These are phyloP conservation scores for Nudaria mundana DNA, from an alignment of 2,888 invertebrate genomes.

Conservation along the genomic window DNA sequence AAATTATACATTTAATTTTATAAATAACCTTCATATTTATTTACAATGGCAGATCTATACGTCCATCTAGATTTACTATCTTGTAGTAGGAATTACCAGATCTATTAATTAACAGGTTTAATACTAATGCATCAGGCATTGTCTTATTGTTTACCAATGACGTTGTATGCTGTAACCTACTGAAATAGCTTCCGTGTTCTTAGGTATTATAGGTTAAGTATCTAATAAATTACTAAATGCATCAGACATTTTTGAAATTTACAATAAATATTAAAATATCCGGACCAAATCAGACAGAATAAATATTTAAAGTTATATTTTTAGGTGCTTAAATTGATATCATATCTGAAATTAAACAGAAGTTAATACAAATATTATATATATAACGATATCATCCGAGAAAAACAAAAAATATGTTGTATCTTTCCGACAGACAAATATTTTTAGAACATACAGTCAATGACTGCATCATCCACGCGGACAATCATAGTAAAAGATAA, in stretches of 20 bases:
- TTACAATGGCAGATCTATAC: slow-evolving; percentile 23
- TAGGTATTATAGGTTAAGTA: slow-evolving; percentile 9
- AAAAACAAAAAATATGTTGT: not conserved
- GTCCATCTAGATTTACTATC: slow-evolving; percentile 25
- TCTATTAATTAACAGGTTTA: slow-evolving; percentile 24
- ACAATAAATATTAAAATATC: not conserved
- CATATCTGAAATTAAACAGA: not conserved
- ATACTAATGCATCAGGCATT: slow-evolving; percentile 8
- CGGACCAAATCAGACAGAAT: not conserved
- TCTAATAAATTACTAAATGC: not conserved
- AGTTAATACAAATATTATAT: not conserved
- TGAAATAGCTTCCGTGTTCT: slow-evolving; percentile 35
- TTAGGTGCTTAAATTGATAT: too few species aligned
- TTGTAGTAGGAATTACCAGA: slow-evolving; percentile 15
- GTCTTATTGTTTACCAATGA: slow-evolving; percentile 27
- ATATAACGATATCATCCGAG: not conserved
- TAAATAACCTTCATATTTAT: slow-evolving; percentile 12
- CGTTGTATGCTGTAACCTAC: slow-evolving; percentile 23
- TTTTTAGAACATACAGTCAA: slow-evolving; percentile 9
- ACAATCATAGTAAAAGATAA: slow-evolving; percentile 14
- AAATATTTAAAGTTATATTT: not conserved
- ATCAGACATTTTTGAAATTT: not conserved
- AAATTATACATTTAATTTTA: not conserved
- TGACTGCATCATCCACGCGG: slow-evolving; percentile 3
- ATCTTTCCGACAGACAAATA: slow-evolving; percentile 14